Evolutionary conservation across 2,797 vertebrate genomes (phyloP).

Genomic region (Enteromius anoplus): DNA sequence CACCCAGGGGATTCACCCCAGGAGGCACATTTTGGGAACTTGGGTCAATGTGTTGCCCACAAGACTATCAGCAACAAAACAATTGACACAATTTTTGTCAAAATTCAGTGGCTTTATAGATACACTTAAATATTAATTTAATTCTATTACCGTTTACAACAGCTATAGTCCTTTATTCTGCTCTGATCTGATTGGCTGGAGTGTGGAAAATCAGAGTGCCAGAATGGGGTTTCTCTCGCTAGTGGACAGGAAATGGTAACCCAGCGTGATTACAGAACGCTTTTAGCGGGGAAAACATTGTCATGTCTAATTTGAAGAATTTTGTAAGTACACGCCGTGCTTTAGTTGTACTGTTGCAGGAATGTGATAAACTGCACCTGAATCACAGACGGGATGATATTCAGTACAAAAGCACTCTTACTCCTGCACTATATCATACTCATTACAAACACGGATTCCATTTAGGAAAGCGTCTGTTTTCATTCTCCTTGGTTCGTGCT

Average conservation of each 20-base stretch:
- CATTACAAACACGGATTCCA: neutral
- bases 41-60: too few species aligned
- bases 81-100: neutral
- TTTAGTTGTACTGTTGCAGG: neutral
- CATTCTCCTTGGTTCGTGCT: neutral
- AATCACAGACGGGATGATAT: neutral
- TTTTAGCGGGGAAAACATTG: neutral
- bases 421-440: neutral
- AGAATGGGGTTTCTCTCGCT: neutral
- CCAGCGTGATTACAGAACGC: neutral
- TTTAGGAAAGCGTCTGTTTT: neutral
- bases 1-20: too few species aligned
- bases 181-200: neutral
- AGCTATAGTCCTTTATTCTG: neutral
- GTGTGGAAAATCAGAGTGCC: neutral
- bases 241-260: neutral
- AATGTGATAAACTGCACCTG: neutral
- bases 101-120: neutral
- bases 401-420: neutral
- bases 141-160: neutral
- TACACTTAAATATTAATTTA: too few species aligned
- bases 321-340: neutral
- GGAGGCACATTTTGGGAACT: too few species aligned
- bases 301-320: neutral
- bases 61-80: too few species aligned